Evolutionary conservation across 2,113 vertebrate genomes (phyloP).

Genomic region (Phyllostomus hastatus): DNA sequence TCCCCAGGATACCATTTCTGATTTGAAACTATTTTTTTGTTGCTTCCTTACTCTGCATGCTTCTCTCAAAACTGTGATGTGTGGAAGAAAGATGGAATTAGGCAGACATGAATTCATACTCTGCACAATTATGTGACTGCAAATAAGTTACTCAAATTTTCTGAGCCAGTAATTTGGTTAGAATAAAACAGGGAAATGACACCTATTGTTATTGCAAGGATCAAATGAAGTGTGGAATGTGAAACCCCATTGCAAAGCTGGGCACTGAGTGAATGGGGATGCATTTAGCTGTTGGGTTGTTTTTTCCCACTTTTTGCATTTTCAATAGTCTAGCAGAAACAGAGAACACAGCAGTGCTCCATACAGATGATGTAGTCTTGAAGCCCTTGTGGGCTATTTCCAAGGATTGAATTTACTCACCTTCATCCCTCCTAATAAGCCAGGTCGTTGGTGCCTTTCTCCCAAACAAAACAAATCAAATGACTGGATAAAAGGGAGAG

Average conservation of each 20-base stretch:
- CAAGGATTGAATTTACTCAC: neutral
- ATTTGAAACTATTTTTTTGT: neutral
- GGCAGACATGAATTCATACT: neutral
- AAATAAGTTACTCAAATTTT: conserved; percentile 6
- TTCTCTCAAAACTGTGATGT: neutral
- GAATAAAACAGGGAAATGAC: neutral
- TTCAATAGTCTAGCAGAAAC: neutral
- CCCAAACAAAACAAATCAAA: neutral
- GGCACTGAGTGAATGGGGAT: neutral
- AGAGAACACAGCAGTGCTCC: neutral
- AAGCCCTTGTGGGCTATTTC: neutral
- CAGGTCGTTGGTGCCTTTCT: neutral
- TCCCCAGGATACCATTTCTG: neutral
- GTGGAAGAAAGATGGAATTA: neutral
- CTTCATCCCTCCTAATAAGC: neutral
- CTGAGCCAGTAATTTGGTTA: neutral
- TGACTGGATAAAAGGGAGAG: neutral
- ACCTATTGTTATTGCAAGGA: neutral
- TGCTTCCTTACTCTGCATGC: neutral
- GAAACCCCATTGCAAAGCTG: neutral
- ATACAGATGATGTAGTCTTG: rapidly evolving
- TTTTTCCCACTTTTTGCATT: neutral
- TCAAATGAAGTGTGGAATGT: neutral
- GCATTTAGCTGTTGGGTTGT: neutral
- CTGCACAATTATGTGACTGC: neutral